Conservation (phyloP, 2,888 invertebrate species). For the Tinea trinotella region DNA sequence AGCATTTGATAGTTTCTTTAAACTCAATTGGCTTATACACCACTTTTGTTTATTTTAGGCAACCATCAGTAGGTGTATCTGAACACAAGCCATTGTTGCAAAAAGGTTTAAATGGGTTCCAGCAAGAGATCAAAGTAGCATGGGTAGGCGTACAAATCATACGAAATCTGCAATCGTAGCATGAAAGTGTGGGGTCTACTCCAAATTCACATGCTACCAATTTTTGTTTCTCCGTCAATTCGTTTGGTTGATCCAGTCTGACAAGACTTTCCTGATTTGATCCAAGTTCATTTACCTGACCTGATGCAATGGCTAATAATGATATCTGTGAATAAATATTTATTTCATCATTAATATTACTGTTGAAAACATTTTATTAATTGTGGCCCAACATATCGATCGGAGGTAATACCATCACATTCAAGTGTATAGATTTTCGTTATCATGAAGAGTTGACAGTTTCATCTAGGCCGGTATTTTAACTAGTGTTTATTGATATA, state of each 20-base stretch:
- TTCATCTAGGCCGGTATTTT: too few relatives aligned
- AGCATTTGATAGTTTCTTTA: too few relatives aligned
- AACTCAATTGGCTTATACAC: too few relatives aligned
- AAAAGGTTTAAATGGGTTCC: neutral
- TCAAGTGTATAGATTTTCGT: too few relatives aligned
- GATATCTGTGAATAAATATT: neutral
- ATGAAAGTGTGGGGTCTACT: slow-evolving; percentile 10
- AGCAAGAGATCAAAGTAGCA: neutral
- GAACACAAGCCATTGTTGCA: slow-evolving; percentile 41
- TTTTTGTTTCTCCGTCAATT: neutral
- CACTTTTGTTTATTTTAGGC: neutral
- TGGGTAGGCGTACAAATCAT: neutral
- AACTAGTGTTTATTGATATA: too few relatives aligned
- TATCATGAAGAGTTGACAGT: too few relatives aligned
- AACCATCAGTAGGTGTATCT: slow-evolving; percentile 25
- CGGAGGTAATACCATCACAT: too few relatives aligned
- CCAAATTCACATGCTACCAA: neutral
- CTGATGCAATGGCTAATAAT: neutral
- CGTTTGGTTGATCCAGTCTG: too few relatives aligned
- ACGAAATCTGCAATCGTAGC: neutral
- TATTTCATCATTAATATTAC: too few relatives aligned
- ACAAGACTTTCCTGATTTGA: neutral
- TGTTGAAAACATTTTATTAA: too few relatives aligned
- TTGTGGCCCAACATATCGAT: too few relatives aligned
- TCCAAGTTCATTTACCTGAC: neutral